Evolutionary conservation across 1,140 invertebrate genomes (phyloP).

Genomic region (Pseudomyrmex dendroicus): DNA sequence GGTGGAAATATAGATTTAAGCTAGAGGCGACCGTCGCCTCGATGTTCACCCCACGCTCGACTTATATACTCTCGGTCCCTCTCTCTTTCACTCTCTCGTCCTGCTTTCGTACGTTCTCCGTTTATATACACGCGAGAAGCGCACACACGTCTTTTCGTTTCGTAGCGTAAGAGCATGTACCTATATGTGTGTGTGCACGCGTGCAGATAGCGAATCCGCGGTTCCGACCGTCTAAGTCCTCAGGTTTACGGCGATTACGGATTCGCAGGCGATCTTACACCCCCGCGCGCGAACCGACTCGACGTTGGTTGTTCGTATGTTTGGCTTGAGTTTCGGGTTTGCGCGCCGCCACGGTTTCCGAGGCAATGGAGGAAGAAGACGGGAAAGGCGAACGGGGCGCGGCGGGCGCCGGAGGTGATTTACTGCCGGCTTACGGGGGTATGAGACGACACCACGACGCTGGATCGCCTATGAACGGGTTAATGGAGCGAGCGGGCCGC

Average conservation of each 20-base stretch:
- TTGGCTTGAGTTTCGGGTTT: slow-evolving; percentile 82
- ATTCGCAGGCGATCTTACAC: slow-evolving; percentile 77
- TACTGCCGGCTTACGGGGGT: slow-evolving; percentile 80
- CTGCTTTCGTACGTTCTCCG: slow-evolving; percentile 63
- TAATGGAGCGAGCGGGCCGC: slow-evolving; percentile 79
- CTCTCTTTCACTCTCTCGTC: slow-evolving; percentile 34
- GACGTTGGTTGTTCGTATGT: slow-evolving; percentile 78
- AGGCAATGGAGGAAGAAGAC: slow-evolving; percentile 45
- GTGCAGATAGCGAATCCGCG: slow-evolving; percentile 76
- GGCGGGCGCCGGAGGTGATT: slow-evolving; percentile 77
- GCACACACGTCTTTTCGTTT: slow-evolving; percentile 16
- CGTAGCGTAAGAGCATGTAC: slow-evolving; percentile 3
- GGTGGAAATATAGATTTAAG: slow-evolving; percentile 84
- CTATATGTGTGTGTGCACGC: slow-evolving; percentile 38
- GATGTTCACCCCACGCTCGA: slow-evolving; percentile 44
- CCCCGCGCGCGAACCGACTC: slow-evolving; percentile 56
- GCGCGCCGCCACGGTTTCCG: slow-evolving; percentile 70
- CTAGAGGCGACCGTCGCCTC: slow-evolving; percentile 72
- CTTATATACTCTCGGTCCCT: slow-evolving; percentile 52
- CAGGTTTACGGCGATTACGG: slow-evolving; percentile 82
- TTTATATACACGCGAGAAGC: slow-evolving; percentile 45
- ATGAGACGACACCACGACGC: slow-evolving; percentile 74
- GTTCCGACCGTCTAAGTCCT: slow-evolving; percentile 79
- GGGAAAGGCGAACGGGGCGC: slow-evolving; percentile 48
- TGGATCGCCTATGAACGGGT: slow-evolving; percentile 83